phyloP scores from a whole-genome alignment of 2,888 invertebrate genomes.

The Temnothorax ravouxi region DNA sequence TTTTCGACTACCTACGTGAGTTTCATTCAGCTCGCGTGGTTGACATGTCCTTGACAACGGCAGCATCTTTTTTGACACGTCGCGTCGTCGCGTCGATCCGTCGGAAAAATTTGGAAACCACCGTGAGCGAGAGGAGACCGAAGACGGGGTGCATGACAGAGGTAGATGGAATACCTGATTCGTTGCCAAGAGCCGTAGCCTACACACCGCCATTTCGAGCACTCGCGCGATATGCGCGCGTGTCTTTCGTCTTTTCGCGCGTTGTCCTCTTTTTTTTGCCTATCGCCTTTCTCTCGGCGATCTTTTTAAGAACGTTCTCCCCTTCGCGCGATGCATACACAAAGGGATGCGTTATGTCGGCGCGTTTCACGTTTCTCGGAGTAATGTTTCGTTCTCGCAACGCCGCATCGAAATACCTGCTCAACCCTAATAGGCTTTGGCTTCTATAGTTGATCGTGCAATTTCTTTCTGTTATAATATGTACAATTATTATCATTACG shows the following conservation, averaged over 20 bases:
- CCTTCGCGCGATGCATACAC: slow-evolving; percentile 58
- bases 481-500: neutral
- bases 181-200: slow-evolving; percentile 80
- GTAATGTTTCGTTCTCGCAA: slow-evolving; percentile 43
- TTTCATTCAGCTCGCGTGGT: neutral
- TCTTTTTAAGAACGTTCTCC: slow-evolving; percentile 52
- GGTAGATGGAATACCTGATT: slow-evolving; percentile 80
- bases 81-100: neutral
- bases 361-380: slow-evolving; percentile 69
- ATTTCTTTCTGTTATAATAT: neutral
- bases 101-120: slow-evolving; percentile 28
- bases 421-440: slow-evolving; percentile 54
- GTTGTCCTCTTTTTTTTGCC: slow-evolving; percentile 66
- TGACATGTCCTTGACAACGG: slow-evolving; percentile 26
- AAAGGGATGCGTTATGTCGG: slow-evolving; percentile 65
- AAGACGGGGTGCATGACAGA: slow-evolving; percentile 79
- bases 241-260: slow-evolving; percentile 75
- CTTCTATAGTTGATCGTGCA: slow-evolving; percentile 63
- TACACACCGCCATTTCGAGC: slow-evolving; percentile 80
- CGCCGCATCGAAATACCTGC: slow-evolving; percentile 30
- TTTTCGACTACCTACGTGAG: neutral
- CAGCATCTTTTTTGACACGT: slow-evolving; percentile 36
- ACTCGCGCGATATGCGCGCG: slow-evolving; percentile 78
- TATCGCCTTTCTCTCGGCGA: neutral
- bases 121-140: slow-evolving; percentile 69